Conservation (phyloP, 2,797 vertebrate species). For the Anableps anableps region DNA sequence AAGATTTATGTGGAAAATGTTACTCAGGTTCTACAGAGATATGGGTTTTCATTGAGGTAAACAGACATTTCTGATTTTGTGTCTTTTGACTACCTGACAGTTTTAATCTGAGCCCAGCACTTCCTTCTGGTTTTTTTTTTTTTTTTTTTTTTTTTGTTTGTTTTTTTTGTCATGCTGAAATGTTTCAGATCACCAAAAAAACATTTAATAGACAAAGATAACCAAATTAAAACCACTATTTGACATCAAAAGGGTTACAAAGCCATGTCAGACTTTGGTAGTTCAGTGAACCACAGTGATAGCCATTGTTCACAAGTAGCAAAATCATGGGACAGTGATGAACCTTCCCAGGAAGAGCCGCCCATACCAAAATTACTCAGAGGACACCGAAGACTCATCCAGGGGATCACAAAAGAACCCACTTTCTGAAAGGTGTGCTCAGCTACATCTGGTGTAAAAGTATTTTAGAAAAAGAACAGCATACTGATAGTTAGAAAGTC, state of each 20-base stretch:
- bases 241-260: background rate
- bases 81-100: constrained; percentile 25
- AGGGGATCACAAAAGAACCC: background rate
- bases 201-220: background rate
- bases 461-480: background rate
- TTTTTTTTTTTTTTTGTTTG: too few species aligned
- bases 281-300: background rate
- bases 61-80: constrained; percentile 15
- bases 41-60: constrained; percentile 28
- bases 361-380: background rate
- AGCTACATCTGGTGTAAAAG: background rate
- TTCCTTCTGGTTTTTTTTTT: too few species aligned
- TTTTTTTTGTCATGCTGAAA: background rate
- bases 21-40: constrained; percentile 29
- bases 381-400: background rate
- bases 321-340: background rate
- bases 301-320: background rate
- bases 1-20: background rate
- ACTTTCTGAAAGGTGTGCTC: background rate
- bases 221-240: background rate
- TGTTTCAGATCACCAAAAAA: background rate
- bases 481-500: background rate
- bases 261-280: background rate
- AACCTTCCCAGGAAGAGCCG: background rate
- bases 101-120: constrained; percentile 38